These are phyloP conservation scores for Sphaerophoria taeniata DNA, from an alignment of 2,888 invertebrate genomes.

Conservation along the genomic window DNA sequence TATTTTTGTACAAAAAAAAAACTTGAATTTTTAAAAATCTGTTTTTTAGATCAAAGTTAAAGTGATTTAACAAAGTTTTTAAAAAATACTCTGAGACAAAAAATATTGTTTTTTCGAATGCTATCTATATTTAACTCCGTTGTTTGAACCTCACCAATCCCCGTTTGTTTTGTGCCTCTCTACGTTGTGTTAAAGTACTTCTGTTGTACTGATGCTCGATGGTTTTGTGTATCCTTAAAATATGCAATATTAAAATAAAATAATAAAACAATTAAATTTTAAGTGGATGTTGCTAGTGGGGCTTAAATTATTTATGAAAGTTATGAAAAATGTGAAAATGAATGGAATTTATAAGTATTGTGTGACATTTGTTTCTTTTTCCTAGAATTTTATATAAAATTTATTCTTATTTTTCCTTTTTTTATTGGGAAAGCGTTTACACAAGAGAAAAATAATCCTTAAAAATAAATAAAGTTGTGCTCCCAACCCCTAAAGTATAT, in stretches of 20 bases:
- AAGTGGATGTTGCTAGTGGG: conserved; percentile 53
- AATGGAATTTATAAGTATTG: conserved; percentile 51
- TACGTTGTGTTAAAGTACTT: conserved; percentile 66
- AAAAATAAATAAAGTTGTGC: neutral
- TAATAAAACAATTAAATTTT: conserved; percentile 31
- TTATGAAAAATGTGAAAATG: conserved; percentile 24
- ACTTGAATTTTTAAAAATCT: no score
- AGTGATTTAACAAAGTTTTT: conserved; percentile 27
- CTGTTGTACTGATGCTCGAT: conserved; percentile 60
- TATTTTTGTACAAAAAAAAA: conserved; percentile 21
- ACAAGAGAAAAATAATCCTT: conserved; percentile 22
- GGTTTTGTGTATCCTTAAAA: conserved; percentile 43
- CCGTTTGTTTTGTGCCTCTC: conserved; percentile 34
- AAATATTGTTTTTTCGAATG: conserved; percentile 48
- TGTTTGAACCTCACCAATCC: conserved; percentile 25
- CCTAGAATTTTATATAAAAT: conserved; percentile 27
- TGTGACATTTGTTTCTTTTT: conserved; percentile 47
- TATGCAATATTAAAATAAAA: conserved; percentile 32
- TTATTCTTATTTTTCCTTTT: conserved; percentile 10
- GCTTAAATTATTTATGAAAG: conserved; percentile 35
- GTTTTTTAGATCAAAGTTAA: conserved; percentile 43
- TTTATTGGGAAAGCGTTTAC: conserved; percentile 21
- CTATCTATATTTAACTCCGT: conserved; percentile 45
- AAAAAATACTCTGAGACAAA: conserved; percentile 53
- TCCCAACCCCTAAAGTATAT: neutral